Evolutionary conservation across 2,113 vertebrate species (phyloP).

Genomic region (Nannospalax galili): DNA sequence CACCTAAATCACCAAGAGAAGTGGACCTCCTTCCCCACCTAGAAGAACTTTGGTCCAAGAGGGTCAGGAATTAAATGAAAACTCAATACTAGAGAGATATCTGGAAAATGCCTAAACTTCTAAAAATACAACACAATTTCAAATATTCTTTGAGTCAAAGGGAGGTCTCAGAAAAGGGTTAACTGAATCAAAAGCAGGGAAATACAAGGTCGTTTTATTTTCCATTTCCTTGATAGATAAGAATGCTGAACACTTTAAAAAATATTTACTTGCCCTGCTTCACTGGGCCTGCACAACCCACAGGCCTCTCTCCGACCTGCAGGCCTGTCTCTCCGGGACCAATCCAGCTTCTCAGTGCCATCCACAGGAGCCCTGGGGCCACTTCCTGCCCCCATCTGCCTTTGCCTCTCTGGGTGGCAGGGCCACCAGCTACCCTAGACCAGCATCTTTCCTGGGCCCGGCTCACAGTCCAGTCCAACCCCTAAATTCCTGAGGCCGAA

Average conservation of each 20-base stretch:
- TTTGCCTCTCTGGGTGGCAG: too few species aligned
- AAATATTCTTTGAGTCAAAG: neutral
- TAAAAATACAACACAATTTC: conserved; percentile 9
- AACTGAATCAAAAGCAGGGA: conserved; percentile 9
- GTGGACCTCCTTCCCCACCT: neutral
- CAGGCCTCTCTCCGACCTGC: too few species aligned
- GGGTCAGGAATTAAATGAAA: neutral
- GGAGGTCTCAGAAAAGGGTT: neutral
- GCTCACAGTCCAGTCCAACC: too few species aligned
- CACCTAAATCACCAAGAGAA: neutral
- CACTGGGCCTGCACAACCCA: too few species aligned
- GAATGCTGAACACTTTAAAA: neutral
- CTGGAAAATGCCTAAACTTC: neutral
- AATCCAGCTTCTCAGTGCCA: too few species aligned
- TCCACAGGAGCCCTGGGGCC: too few species aligned
- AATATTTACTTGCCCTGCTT: neutral
- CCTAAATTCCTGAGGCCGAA: too few species aligned
- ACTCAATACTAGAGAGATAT: neutral
- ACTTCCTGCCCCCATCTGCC: too few species aligned
- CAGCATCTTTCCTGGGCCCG: too few species aligned
- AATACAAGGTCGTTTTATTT: neutral
- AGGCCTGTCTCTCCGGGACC: too few species aligned
- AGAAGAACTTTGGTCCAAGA: neutral
- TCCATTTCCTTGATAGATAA: neutral
- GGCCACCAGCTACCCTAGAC: too few species aligned